A percentile compares a stretch with the other conserved stretches of the same genome.
Evolutionary conservation across 2,888 invertebrate genomes (phyloP).

Genomic region (Antheraea assamensis): DNA sequence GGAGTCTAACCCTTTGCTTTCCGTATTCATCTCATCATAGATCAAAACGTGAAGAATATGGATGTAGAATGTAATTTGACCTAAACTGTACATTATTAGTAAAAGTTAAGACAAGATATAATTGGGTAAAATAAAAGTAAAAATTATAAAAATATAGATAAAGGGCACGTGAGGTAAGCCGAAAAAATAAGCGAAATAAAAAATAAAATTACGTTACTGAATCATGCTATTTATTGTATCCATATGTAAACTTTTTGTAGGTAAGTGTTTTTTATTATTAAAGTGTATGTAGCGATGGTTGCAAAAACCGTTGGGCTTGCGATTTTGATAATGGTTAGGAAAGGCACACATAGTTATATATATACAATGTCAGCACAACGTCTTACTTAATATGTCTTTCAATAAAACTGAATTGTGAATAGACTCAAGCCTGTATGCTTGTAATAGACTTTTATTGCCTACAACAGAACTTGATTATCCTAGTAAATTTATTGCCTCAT

Average conservation of each 20-base stretch:
- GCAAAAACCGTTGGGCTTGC: too few species aligned
- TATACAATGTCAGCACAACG: too few species aligned
- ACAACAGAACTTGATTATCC: too few species aligned
- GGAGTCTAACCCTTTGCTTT: conserved; percentile 42
- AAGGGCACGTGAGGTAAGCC: background rate
- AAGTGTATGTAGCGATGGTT: too few species aligned
- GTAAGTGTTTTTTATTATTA: background rate
- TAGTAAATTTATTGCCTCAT: too few species aligned
- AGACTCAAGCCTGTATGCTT: too few species aligned
- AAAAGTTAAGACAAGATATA: background rate
- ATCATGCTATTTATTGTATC: background rate
- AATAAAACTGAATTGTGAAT: too few species aligned
- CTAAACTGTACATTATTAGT: background rate
- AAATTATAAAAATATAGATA: background rate
- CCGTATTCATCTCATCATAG: background rate
- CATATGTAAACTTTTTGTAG: background rate
- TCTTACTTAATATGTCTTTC: too few species aligned
- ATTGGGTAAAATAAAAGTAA: background rate
- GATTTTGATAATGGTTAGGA: too few species aligned
- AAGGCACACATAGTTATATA: too few species aligned
- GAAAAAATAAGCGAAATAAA: background rate
- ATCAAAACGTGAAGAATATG: conserved; percentile 8
- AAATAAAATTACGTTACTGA: background rate
- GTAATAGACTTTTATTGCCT: too few species aligned
- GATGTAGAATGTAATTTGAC: background rate